Evolutionary conservation across 2,113 vertebrate genomes (phyloP).

Genomic region (Paramormyrops kingsleyae): DNA sequence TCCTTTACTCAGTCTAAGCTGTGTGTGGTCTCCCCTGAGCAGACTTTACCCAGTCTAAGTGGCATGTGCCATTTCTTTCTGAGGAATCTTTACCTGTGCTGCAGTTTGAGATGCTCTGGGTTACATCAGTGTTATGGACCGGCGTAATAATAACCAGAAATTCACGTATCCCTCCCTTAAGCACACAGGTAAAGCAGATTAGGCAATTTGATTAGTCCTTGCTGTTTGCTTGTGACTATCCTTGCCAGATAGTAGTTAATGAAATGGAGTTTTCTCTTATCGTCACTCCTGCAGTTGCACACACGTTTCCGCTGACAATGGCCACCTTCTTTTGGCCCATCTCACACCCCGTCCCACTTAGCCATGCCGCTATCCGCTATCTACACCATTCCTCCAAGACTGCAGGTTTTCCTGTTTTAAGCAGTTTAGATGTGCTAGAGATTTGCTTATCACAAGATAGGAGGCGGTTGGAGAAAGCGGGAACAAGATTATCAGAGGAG

Average conservation of each 20-base stretch:
- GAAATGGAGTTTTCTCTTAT: conserved; percentile 46
- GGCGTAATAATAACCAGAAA: not conserved
- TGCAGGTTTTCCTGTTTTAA: conserved; percentile 19
- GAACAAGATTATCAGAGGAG: conserved; percentile 28
- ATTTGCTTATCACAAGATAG: conserved; percentile 42
- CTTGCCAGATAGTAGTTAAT: conserved; percentile 35
- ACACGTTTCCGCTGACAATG: conserved; percentile 45
- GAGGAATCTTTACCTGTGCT: not conserved
- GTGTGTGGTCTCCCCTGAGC: not conserved
- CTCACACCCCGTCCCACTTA: conserved; percentile 21
- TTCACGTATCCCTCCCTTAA: not conserved
- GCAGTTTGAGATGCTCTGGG: no score
- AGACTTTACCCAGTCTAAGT: not conserved
- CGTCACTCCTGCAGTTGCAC: conserved; percentile 38
- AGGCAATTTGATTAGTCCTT: not conserved
- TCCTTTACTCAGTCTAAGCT: not conserved
- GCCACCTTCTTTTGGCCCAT: conserved; percentile 40
- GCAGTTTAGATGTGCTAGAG: conserved; percentile 46
- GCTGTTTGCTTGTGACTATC: not conserved
- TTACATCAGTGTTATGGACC: not conserved
- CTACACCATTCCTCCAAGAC: conserved; percentile 18
- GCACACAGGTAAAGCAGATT: not conserved
- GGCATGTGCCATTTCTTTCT: not conserved
- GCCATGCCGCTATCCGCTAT: conserved; percentile 21
- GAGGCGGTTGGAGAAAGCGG: conserved; percentile 22